These are phyloP conservation scores for Lepidonotus clava DNA, from an alignment of 2,888 invertebrate genomes.

Conservation along the genomic window DNA sequence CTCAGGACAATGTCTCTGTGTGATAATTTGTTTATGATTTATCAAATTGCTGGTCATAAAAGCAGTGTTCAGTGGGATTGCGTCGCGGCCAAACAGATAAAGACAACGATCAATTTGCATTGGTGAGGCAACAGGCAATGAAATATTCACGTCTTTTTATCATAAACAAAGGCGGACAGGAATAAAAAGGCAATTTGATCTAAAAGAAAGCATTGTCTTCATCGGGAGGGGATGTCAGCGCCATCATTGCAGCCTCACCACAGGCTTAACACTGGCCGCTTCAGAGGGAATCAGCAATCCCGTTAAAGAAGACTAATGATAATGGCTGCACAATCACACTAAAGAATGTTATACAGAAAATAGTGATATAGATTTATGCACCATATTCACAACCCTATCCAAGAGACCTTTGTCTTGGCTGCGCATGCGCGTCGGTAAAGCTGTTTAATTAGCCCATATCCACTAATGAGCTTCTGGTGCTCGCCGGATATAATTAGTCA, in stretches of 20 bases:
- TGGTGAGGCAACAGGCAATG: background rate
- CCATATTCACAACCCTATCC: background rate
- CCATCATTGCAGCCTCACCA: background rate
- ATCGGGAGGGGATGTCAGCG: background rate
- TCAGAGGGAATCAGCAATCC: background rate
- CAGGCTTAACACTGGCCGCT: background rate
- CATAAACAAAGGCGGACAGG: conserved; percentile 1
- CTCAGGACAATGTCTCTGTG: too few species aligned
- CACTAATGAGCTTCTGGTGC: background rate
- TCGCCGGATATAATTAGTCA: background rate
- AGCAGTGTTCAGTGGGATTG: too few species aligned
- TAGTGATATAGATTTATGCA: background rate
- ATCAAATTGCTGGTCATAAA: too few species aligned
- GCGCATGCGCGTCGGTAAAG: background rate
- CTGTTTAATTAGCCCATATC: conserved; percentile 43
- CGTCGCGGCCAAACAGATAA: too few species aligned
- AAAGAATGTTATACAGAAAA: background rate
- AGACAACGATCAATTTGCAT: background rate
- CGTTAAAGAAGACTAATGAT: background rate
- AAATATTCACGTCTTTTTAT: conserved; percentile 24
- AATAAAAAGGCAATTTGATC: background rate
- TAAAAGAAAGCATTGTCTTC: background rate
- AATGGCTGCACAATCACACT: background rate
- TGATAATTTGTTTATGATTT: too few species aligned
- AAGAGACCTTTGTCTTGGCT: background rate